A percentile compares a stretch with the other conserved stretches of the same genome.
phyloP scores from a whole-genome alignment of 2,113 vertebrate species.

The Sinocyclocheilus grahami region DNA sequence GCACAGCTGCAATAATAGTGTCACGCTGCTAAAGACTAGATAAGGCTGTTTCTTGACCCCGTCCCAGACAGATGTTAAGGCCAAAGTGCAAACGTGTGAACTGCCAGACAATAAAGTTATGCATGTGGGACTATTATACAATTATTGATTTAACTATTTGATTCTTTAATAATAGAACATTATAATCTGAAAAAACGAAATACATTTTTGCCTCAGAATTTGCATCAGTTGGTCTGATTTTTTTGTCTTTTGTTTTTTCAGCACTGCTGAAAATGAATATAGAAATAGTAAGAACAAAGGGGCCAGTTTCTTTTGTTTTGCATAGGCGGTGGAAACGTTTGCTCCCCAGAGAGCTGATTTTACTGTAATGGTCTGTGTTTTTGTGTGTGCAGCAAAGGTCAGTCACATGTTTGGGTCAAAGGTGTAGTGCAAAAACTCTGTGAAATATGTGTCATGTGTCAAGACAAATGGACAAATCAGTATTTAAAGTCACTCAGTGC shows the following conservation, averaged over 20 bases:
- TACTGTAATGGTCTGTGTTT: background rate
- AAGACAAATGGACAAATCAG: background rate
- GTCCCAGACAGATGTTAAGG: slow-evolving; percentile 1
- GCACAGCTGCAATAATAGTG: background rate
- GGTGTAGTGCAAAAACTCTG: background rate
- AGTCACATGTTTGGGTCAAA: slow-evolving; percentile 6
- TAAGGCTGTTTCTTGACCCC: background rate
- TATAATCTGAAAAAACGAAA: no score
- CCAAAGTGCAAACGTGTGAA: slow-evolving; percentile 5
- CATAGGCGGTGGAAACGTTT: background rate
- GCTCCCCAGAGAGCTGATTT: background rate
- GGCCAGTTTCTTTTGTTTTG: background rate
- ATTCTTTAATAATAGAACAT: no score
- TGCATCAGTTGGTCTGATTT: background rate
- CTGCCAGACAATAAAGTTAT: background rate
- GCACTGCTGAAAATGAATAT: background rate
- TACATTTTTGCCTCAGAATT: background rate
- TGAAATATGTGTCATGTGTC: background rate
- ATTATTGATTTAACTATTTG: no score
- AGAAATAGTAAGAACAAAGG: background rate
- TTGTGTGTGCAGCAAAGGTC: background rate
- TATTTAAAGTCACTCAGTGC: background rate
- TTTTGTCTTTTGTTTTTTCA: background rate
- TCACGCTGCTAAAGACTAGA: background rate
- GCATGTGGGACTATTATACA: no score